Conservation (phyloP, 2,888 invertebrate genomes). For the Trissoscelio sp. region DNA sequence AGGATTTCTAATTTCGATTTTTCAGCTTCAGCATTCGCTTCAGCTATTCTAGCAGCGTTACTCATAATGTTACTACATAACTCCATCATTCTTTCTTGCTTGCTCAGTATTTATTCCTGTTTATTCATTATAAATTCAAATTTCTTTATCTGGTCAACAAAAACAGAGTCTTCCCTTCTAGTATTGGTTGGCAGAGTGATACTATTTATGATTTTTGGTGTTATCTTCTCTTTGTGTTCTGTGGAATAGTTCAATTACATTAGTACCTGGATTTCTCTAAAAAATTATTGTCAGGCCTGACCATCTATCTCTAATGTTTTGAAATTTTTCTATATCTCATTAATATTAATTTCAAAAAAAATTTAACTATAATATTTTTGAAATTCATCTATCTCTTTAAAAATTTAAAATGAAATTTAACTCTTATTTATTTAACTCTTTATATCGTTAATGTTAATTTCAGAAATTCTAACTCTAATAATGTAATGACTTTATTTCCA, state of each 20-base stretch:
- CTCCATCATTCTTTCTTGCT: no score
- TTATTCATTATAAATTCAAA: neutral
- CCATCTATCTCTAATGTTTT: neutral
- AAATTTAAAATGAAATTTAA: no score
- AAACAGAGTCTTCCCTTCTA: no score
- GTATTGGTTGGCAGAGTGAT: no score
- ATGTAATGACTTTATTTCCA: neutral
- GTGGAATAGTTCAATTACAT: neutral
- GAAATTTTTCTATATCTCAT: neutral
- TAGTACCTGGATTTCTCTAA: neutral
- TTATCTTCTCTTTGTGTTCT: neutral
- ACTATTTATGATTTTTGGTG: no score
- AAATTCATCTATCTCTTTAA: no score
- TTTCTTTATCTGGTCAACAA: neutral
- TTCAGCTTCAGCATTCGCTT: constrained; percentile 10
- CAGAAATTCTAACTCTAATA: neutral
- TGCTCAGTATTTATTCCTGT: neutral
- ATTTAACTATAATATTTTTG: no score
- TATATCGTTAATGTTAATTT: neutral
- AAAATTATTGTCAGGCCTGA: neutral
- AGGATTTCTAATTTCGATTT: neutral
- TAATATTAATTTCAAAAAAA: no score
- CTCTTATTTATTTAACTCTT: no score
- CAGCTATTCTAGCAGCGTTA: neutral
- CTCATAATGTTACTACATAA: neutral